Conservation (phyloP, 2,113 vertebrate genomes). For the Rhadina sibilatrix region DNA sequence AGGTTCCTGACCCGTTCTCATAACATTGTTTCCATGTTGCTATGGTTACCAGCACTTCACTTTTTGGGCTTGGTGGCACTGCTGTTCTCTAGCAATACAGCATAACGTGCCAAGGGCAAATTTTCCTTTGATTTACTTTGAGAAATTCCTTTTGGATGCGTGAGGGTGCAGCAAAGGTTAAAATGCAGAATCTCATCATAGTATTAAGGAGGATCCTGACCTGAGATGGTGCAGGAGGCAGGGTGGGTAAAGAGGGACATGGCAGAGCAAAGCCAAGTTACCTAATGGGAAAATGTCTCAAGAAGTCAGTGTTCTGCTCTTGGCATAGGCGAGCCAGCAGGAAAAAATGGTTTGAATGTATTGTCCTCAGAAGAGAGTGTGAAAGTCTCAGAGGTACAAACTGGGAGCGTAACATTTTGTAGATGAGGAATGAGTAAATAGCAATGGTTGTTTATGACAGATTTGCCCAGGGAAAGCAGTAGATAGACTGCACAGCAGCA, state of each 20-base stretch:
- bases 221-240: background rate
- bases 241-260: background rate
- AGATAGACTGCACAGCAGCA: background rate
- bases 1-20: background rate
- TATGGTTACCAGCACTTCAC: background rate
- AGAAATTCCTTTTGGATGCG: background rate
- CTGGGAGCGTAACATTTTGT: background rate
- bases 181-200: background rate
- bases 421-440: background rate
- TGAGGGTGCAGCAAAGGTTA: background rate
- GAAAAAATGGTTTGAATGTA: background rate
- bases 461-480: background rate
- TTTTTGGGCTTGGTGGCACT: background rate
- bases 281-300: background rate
- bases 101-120: rapidly evolving
- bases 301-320: background rate
- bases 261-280: background rate
- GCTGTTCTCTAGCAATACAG: background rate
- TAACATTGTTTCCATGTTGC: background rate
- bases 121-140: background rate
- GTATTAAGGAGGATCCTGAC: background rate
- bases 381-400: background rate
- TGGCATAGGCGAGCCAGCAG: background rate
- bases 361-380: background rate
- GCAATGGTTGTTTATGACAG: background rate